Percentiles rank a stretch among this genome's conserved stretches.
phyloP scores from a whole-genome alignment of 2,113 vertebrate species.

The Forbesichthys agassizii region DNA sequence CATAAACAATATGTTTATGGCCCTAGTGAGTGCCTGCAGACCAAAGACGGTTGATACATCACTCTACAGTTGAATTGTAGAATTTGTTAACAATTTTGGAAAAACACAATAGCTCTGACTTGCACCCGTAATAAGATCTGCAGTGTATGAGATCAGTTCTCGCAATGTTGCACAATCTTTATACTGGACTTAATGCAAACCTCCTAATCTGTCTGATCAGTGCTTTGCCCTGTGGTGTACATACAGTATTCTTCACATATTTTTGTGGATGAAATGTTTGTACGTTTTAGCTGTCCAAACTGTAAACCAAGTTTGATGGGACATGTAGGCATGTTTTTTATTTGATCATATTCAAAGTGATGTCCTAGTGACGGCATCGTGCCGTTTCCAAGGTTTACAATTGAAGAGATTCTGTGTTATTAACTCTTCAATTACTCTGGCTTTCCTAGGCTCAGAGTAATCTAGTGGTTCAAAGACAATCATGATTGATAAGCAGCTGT shows the following conservation, averaged over 20 bases:
- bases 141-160: not conserved
- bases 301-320: not conserved
- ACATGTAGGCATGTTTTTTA: not conserved
- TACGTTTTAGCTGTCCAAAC: not conserved
- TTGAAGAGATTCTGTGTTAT: not conserved
- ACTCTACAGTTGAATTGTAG: slow-evolving; percentile 13
- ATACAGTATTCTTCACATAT: not conserved
- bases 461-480: slow-evolving; percentile 6
- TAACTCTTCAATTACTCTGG: not conserved
- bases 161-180: not conserved
- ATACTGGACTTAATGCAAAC: not conserved
- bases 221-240: not conserved
- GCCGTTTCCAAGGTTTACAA: not conserved
- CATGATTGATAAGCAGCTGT: slow-evolving; percentile 26
- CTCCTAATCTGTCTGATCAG: not conserved
- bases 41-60: slow-evolving; percentile 44
- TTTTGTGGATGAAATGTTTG: too few relatives aligned
- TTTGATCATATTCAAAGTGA: slow-evolving; percentile 3
- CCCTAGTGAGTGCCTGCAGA: slow-evolving; percentile 35
- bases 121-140: slow-evolving; percentile 6
- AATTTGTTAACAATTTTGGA: not conserved
- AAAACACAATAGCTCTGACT: slow-evolving; percentile 6
- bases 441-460: not conserved
- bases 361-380: not conserved
- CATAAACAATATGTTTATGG: slow-evolving; percentile 48